phyloP scores from a whole-genome alignment of 2,797 vertebrate species.

The Tapirus indicus region DNA sequence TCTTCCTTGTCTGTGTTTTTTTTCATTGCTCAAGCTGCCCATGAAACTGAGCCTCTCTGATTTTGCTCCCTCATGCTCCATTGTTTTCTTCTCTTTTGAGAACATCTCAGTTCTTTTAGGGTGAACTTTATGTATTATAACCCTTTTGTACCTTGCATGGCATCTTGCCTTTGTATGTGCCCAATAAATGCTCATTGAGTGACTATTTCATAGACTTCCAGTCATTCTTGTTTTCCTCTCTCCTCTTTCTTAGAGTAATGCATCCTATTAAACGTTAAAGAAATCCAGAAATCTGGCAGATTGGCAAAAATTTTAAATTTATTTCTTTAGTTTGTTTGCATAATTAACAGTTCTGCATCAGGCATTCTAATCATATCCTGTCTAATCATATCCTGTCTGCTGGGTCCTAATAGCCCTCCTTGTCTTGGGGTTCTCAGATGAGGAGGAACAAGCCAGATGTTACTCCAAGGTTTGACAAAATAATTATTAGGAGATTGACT shows the following conservation, averaged over 20 bases:
- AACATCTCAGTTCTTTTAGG: slow-evolving; percentile 1
- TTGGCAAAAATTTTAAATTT: not conserved
- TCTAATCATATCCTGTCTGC: not conserved
- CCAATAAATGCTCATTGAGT: not conserved
- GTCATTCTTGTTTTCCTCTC: not conserved
- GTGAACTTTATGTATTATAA: not conserved
- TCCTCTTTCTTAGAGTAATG: not conserved
- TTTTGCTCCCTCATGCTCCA: not conserved
- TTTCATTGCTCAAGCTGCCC: not conserved
- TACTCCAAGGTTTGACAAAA: not conserved
- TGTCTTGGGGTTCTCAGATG: not conserved
- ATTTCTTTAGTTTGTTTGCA: not conserved
- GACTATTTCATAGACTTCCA: not conserved
- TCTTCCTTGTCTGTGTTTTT: not conserved
- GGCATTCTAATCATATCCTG: not conserved
- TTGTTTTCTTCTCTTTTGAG: slow-evolving; percentile 42
- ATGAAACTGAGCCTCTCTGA: not conserved
- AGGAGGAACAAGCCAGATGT: not conserved
- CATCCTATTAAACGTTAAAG: slow-evolving; percentile 23
- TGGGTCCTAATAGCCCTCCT: not conserved
- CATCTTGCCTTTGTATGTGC: not conserved
- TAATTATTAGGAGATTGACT: not conserved
- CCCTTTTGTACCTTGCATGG: not conserved
- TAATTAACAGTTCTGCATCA: not conserved
- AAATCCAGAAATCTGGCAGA: slow-evolving; percentile 14